Percentiles rank a stretch among this genome's conserved stretches.
Evolutionary conservation across 2,113 vertebrate genomes (phyloP).

Genomic region (Salvelinus sp.): DNA sequence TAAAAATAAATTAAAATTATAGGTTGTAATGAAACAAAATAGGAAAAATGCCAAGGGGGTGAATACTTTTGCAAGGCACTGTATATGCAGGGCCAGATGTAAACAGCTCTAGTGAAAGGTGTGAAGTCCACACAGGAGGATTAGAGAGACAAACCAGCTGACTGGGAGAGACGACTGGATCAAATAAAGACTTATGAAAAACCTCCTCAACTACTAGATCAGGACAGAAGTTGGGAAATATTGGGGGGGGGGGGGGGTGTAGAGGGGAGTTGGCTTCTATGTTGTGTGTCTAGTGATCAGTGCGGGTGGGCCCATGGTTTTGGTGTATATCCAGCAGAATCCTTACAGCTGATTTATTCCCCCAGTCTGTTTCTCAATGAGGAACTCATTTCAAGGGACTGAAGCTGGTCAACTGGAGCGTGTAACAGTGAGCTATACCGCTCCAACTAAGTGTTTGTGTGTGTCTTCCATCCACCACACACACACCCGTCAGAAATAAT

Average conservation of each 20-base stretch:
- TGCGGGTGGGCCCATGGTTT: background rate
- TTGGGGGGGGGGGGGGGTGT: background rate
- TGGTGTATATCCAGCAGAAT: background rate
- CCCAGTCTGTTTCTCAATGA: constrained; percentile 17
- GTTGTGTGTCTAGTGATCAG: background rate
- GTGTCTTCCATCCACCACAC: background rate
- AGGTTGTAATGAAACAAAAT: no score
- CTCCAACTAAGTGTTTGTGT: background rate
- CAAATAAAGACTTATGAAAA: no score
- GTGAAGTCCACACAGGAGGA: constrained; percentile 24
- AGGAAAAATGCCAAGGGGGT: no score
- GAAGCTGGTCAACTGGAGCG: constrained; percentile 1
- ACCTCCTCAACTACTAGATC: no score
- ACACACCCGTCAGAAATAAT: background rate
- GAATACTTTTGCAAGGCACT: no score
- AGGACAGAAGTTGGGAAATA: background rate
- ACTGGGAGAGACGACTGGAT: constrained; percentile 38
- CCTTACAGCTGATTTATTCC: background rate
- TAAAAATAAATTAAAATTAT: no score
- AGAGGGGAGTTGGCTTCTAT: constrained; percentile 38
- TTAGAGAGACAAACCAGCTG: constrained; percentile 50
- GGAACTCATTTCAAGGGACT: constrained; percentile 21
- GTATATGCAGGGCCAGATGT: no score
- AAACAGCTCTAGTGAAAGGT: constrained; percentile 26
- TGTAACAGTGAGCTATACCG: background rate